Base-by-base conservation (phyloP, 2,797 vertebrate species). In the Vireo griseus region DNA sequence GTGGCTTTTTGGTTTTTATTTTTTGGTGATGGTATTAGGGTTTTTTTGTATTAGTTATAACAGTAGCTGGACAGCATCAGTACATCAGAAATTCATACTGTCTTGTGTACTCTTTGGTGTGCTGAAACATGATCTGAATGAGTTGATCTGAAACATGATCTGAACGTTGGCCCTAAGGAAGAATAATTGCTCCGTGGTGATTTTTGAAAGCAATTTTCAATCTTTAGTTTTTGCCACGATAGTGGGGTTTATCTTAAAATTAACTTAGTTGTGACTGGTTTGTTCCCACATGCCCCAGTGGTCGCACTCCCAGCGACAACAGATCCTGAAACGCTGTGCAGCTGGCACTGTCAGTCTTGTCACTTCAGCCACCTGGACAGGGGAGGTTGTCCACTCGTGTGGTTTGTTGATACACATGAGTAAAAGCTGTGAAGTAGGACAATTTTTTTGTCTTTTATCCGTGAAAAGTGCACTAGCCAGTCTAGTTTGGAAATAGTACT, bases 261-360 rank as follows among this genome's bases (percentile, higher is more conserved):
- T 57, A 12, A 39, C 8, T 52, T 77, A 29, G 25, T 17, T 76
- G 40, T 62, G 31, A 3, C 11, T 28, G 21, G 13, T 31, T 83
- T 83, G 10, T 67, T 77, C 10, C 29, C 3, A 25, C 17, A 5
- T 6, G 37, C 3, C 26, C 33, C 28, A 29, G 5, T 9, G 29
- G 28, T 54, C 3, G 0, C 6, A 0, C 12, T 75, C 7, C 5
- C 16, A 28, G 45, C 10, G n/a, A n/a, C 22, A n/a, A 2, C 31
- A 63, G 35, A 35, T 40, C 31, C 22, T 76, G 45, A 42, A 50
- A 37, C 33, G 57, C n/a, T 44, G 18, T 45, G 40, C 48, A 65
- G 2, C 19, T 62, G 69, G 74, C 26, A 6, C 42, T 55, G 68
- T 35, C 24, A 11, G 45, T 74, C 31, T 28, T 54, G 52, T 39